Percentiles rank a stretch among this genome's conserved stretches.
These are phyloP conservation scores for Drosophila dives DNA, from an alignment of 2,888 invertebrate genomes.

Conservation along the genomic window DNA sequence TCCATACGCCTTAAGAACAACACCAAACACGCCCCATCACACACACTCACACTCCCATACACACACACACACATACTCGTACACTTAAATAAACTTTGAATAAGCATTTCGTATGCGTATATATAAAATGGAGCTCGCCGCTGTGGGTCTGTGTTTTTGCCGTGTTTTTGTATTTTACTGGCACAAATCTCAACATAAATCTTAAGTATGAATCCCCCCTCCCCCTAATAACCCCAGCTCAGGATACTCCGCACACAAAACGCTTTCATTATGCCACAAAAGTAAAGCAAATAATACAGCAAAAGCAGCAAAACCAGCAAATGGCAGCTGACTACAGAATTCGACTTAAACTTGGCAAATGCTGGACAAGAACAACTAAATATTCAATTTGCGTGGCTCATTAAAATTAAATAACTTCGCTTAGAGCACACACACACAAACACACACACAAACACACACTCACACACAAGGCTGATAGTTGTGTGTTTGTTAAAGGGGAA, in stretches of 20 bases:
- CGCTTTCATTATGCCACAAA: conserved; percentile 57
- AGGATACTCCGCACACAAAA: conserved; percentile 29
- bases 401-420: conserved; percentile 80
- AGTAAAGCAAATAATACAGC: conserved; percentile 61
- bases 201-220: conserved; percentile 59
- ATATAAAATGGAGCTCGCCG: conserved; percentile 45
- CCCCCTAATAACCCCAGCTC: conserved; percentile 19
- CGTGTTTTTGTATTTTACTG: conserved; percentile 59
- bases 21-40: conserved; percentile 17
- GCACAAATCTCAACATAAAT: conserved; percentile 78
- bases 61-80: conserved; percentile 10
- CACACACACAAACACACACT: not conserved
- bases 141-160: conserved; percentile 33
- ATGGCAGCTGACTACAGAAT: conserved; percentile 24
- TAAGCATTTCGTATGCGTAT: conserved; percentile 72
- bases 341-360: not conserved
- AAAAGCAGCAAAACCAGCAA: conserved; percentile 15
- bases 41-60: conserved; percentile 16
- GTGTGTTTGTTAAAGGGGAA: not conserved
- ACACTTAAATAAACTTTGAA: conserved; percentile 75
- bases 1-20: conserved; percentile 24
- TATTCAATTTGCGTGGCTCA: conserved; percentile 81
- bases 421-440: conserved; percentile 19
- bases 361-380: conserved; percentile 50
- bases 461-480: not conserved